These are phyloP conservation scores for Oncorhynchus masou DNA, from an alignment of 2,113 vertebrate genomes.

Conservation along the genomic window DNA sequence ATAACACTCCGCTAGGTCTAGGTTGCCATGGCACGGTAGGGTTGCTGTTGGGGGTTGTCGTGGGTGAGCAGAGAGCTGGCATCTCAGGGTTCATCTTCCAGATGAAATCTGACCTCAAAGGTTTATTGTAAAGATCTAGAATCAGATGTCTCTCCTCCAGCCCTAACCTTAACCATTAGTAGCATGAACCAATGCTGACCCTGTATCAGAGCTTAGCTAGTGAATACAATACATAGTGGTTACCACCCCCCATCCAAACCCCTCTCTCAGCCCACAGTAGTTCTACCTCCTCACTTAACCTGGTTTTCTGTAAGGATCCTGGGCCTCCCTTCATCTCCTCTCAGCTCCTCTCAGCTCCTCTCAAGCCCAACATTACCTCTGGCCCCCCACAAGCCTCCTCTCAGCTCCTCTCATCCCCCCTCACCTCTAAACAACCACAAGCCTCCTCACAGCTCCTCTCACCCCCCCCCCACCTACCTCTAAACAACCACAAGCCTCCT, in stretches of 20 bases:
- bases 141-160: not conserved
- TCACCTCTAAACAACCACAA: too few relatives aligned
- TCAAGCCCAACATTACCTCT: too few relatives aligned
- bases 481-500: too few relatives aligned
- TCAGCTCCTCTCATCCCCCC: too few relatives aligned
- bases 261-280: conserved; percentile 17
- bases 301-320: conserved; percentile 43
- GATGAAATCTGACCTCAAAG: conserved; percentile 80
- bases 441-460: too few relatives aligned
- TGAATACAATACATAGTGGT: not conserved
- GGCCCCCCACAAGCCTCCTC: too few relatives aligned
- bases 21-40: conserved; percentile 60
- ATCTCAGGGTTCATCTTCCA: conserved; percentile 78
- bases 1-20: conserved; percentile 59
- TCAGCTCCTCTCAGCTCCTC: too few relatives aligned
- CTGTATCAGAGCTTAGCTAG: not conserved
- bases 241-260: conserved; percentile 14
- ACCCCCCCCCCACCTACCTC: too few relatives aligned
- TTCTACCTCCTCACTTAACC: conserved; percentile 1
- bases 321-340: not conserved
- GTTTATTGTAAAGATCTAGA: conserved; percentile 32
- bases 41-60: conserved; percentile 62
- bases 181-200: not conserved
- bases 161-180: not conserved
- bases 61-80: conserved; percentile 79